Evolutionary conservation across 2,113 vertebrate species (phyloP).

Genomic region (Sylvilagus bachmani): DNA sequence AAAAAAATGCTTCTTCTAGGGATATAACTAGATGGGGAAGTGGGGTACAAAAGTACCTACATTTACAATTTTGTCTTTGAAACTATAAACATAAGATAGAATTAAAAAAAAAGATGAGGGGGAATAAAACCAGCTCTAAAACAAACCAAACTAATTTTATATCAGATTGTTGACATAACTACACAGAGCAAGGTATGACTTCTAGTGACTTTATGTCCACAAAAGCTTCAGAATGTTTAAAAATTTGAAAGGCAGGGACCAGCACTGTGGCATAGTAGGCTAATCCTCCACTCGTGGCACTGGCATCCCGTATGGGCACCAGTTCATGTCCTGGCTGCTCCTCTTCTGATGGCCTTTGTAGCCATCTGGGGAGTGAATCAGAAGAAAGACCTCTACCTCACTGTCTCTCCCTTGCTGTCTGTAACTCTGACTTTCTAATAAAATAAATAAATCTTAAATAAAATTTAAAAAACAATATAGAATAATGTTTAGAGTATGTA

Average conservation of each 20-base stretch:
- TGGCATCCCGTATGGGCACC: no score
- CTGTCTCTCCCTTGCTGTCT: no score
- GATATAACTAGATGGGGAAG: neutral
- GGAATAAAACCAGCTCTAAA: conserved; percentile 41
- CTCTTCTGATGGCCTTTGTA: no score
- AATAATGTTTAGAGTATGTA: neutral
- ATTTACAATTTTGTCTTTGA: conserved; percentile 15
- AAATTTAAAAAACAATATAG: neutral
- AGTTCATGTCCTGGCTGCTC: no score
- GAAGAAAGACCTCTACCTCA: no score
- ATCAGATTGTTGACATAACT: neutral
- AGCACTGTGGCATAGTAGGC: no score
- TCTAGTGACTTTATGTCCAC: neutral
- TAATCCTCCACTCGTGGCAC: no score
- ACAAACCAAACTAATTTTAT: neutral
- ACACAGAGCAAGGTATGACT: conserved; percentile 33
- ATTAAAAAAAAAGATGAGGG: neutral
- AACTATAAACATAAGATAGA: conserved; percentile 15
- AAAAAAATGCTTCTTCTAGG: neutral
- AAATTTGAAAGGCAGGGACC: no score
- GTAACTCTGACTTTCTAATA: no score
- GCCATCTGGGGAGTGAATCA: no score
- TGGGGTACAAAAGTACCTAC: neutral
- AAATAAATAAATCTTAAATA: neutral
- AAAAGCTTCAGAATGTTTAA: no score